Evolutionary conservation across 1,140 invertebrate species (phyloP).

Genomic region (Ceratitis capitata): DNA sequence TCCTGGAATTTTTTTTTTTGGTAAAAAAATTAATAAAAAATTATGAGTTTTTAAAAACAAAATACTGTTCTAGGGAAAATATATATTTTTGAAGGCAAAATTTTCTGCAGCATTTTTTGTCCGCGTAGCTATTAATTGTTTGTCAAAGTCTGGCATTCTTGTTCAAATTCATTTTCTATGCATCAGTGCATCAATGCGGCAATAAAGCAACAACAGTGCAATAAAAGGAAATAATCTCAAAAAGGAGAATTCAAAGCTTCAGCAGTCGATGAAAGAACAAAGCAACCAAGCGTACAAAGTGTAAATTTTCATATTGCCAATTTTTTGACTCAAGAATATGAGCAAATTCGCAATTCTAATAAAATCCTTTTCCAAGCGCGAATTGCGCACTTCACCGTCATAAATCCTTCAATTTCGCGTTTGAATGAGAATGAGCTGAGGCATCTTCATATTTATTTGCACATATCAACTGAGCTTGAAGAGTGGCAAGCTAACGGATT

Average conservation of each 20-base stretch:
- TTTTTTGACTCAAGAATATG: not conserved
- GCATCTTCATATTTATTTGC: not conserved
- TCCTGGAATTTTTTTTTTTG: no score
- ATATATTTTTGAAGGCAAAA: not conserved
- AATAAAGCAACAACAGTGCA: not conserved
- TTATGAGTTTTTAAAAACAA: no score
- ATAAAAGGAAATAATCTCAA: not conserved
- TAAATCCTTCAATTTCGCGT: slow-evolving; percentile 39
- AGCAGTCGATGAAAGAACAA: not conserved
- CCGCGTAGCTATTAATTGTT: not conserved
- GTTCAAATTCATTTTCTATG: not conserved
- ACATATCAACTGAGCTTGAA: not conserved
- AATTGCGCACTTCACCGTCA: not conserved
- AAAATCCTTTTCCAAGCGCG: not conserved
- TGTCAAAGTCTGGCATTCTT: not conserved
- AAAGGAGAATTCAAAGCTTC: not conserved
- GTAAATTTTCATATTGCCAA: not conserved
- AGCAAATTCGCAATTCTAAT: not conserved
- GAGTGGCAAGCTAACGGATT: not conserved
- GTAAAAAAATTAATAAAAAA: no score
- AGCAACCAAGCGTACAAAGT: not conserved
- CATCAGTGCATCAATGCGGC: not conserved
- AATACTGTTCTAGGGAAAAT: not conserved
- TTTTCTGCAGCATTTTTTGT: not conserved
- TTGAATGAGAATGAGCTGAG: not conserved